phyloP scores from a whole-genome alignment of 92 coral and sea anemone species.

The Epizoanthus stellaris region DNA sequence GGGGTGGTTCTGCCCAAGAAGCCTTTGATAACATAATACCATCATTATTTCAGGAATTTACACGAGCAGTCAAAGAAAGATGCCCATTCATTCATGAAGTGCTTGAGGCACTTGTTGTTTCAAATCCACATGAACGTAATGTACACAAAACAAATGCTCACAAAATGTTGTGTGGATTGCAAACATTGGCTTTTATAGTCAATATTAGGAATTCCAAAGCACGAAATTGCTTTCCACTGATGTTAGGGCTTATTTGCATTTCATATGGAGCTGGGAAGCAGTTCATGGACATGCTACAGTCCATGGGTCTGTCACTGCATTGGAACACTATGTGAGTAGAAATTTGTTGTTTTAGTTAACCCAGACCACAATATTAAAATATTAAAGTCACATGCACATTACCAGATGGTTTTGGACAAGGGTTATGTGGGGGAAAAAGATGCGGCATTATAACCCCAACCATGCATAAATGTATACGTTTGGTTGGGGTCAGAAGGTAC shows the following conservation, averaged over 20 bases:
- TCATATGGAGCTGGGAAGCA: conserved; percentile 71
- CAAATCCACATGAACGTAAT: conserved; percentile 40
- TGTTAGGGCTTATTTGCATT: conserved; percentile 64
- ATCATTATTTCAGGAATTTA: conserved; percentile 48
- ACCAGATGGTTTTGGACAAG: too few relatives aligned
- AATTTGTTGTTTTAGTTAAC: background rate
- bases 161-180: conserved; percentile 60
- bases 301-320: conserved; percentile 61
- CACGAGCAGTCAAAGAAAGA: conserved; percentile 48
- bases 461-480: too few relatives aligned
- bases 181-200: conserved; percentile 47
- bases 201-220: conserved; percentile 55
- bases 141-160: conserved; percentile 59
- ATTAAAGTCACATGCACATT: too few relatives aligned
- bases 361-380: too few relatives aligned
- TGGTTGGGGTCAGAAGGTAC: too few relatives aligned
- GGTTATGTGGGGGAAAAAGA: too few relatives aligned
- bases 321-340: conserved; percentile 68
- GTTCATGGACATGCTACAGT: conserved; percentile 64
- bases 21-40: conserved; percentile 47
- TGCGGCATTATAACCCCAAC: too few relatives aligned
- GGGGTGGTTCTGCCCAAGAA: conserved; percentile 52
- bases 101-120: conserved; percentile 51
- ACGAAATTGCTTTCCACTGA: conserved; percentile 51
- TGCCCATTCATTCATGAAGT: conserved; percentile 61